A percentile compares a stretch with the other conserved stretches of the same genome.
phyloP scores from a whole-genome alignment of 2,113 vertebrate genomes.

The Piaya cayana region DNA sequence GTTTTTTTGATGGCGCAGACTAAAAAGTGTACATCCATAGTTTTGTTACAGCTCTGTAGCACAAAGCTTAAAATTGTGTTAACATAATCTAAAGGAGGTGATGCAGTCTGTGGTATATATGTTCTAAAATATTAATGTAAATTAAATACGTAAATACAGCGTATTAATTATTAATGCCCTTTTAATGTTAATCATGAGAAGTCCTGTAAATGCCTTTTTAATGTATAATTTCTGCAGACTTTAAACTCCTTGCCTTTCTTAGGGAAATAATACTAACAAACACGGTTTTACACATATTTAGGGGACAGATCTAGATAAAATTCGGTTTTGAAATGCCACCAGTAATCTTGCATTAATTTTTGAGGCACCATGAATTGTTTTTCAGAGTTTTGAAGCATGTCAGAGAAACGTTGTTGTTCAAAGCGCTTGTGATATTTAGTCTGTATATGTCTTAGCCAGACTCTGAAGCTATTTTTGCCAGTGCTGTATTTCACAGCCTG shows the following conservation, averaged over 20 bases:
- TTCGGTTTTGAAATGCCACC: background rate
- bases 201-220: background rate
- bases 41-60: background rate
- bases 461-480: background rate
- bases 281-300: background rate
- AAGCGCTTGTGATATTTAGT: background rate
- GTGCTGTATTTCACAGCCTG: background rate
- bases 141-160: background rate
- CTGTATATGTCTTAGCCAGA: background rate
- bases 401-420: background rate
- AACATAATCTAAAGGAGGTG: background rate
- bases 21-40: background rate
- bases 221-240: background rate
- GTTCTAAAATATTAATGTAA: constrained; percentile 43
- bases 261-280: background rate
- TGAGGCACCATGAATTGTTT: background rate
- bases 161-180: background rate
- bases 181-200: background rate
- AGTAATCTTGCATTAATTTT: background rate
- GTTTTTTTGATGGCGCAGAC: background rate
- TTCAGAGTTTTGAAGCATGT: background rate
- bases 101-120: background rate
- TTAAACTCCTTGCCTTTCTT: background rate
- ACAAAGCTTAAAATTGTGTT: background rate
- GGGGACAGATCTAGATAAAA: background rate